Evolutionary conservation across 2,888 invertebrate species (phyloP).

Genomic region (Latrodectus elegans): DNA sequence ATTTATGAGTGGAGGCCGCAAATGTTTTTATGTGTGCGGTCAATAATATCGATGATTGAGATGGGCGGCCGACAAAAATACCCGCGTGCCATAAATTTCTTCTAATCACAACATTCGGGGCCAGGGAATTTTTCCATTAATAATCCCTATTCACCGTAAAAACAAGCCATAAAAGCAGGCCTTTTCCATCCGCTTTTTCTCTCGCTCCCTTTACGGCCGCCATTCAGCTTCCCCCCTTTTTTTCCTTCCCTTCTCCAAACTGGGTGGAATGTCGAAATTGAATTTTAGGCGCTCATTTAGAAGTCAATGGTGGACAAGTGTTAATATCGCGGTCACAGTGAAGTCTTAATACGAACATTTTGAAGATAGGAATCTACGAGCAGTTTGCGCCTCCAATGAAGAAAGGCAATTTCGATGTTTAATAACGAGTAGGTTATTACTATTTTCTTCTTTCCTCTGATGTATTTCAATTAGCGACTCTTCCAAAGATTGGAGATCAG

Average conservation of each 20-base stretch:
- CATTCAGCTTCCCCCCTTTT: conserved; percentile 34
- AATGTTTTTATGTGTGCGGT: conserved; percentile 68
- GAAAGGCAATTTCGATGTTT: conserved; percentile 16
- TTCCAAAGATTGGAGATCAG: not conserved
- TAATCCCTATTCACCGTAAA: conserved; percentile 68
- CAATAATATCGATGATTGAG: conserved; percentile 68
- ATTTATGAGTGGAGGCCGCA: conserved; percentile 56
- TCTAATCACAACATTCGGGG: conserved; percentile 66
- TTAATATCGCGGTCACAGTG: conserved; percentile 64
- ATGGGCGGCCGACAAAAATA: conserved; percentile 60
- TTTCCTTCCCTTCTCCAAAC: conserved; percentile 24
- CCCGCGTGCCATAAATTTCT: conserved; percentile 67
- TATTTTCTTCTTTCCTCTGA: conserved; percentile 11
- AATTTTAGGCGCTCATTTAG: conserved; percentile 54
- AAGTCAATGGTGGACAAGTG: conserved; percentile 67
- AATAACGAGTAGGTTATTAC: not conserved
- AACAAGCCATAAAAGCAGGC: conserved; percentile 67
- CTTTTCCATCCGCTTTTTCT: conserved; percentile 48
- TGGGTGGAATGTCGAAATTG: conserved; percentile 58
- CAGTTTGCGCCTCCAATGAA: conserved; percentile 13
- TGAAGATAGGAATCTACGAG: conserved; percentile 42
- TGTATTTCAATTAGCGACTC: not conserved
- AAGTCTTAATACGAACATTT: conserved; percentile 50
- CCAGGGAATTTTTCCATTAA: conserved; percentile 66
- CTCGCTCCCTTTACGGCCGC: conserved; percentile 36